These are phyloP conservation scores for Tuta absoluta DNA, from an alignment of 2,888 invertebrate genomes.

Conservation along the genomic window DNA sequence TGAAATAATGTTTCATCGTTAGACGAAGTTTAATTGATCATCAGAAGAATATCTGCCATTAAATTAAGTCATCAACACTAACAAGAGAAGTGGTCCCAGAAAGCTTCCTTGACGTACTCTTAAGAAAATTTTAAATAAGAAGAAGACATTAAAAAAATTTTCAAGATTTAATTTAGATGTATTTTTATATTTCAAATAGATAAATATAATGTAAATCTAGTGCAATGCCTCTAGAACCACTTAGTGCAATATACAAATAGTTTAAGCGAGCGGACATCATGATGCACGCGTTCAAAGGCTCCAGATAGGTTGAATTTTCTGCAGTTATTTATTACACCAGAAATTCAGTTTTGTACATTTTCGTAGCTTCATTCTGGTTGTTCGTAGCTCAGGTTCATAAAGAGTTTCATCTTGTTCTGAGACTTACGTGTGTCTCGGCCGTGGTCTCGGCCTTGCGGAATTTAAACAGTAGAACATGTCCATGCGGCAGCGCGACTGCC, in stretches of 20 bases:
- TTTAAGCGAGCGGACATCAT: background rate
- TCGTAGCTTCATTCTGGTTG: no score
- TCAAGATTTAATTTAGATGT: no score
- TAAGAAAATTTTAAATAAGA: background rate
- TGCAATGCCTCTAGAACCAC: no score
- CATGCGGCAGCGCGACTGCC: constrained; percentile 94
- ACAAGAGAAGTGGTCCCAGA: background rate
- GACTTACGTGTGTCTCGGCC: constrained; percentile 51
- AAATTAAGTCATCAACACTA: background rate
- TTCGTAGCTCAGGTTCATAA: no score
- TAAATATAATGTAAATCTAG: no score
- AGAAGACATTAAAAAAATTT: no score
- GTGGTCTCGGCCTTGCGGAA: constrained; percentile 95
- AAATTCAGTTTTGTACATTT: no score
- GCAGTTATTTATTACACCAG: no score
- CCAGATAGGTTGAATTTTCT: background rate
- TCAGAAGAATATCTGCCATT: background rate
- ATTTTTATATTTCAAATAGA: no score
- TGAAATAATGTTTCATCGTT: no score
- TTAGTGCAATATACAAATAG: no score
- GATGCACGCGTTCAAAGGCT: background rate
- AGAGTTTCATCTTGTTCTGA: background rate
- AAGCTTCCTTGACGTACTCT: background rate
- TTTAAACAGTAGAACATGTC: constrained; percentile 97
- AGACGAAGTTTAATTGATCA: no score